phyloP scores from a whole-genome alignment of 2,113 vertebrate genomes.

The Micronisus gabar region DNA sequence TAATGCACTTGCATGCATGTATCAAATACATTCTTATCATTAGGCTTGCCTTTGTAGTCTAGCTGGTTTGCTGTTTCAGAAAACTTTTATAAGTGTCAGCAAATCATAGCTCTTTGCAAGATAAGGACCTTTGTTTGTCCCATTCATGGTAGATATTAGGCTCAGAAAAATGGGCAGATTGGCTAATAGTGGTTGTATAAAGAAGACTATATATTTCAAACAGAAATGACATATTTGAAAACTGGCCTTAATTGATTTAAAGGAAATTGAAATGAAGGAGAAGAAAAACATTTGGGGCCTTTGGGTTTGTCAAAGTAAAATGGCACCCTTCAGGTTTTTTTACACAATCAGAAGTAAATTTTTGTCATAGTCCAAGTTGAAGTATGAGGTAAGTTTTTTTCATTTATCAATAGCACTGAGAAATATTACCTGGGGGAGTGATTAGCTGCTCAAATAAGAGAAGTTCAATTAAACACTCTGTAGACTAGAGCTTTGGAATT shows the following conservation, averaged over 20 bases:
- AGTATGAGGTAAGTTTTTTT: neutral
- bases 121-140: neutral
- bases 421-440: neutral
- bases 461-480: neutral
- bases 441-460: neutral
- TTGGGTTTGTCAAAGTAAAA: neutral
- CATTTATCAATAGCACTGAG: neutral
- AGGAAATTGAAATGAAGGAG: neutral
- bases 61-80: neutral
- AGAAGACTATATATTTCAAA: neutral
- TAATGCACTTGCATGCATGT: neutral
- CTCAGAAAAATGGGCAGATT: neutral
- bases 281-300: neutral
- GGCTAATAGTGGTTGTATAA: neutral
- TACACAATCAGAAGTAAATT: neutral
- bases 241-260: neutral
- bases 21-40: neutral
- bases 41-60: neutral
- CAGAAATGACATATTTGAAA: neutral
- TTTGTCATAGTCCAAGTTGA: neutral
- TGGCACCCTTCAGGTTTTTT: neutral
- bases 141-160: neutral
- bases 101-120: neutral
- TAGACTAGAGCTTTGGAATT: neutral
- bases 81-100: neutral